These are phyloP conservation scores for Camelus bactrianus DNA, from an alignment of 2,113 vertebrate genomes.

Conservation along the genomic window DNA sequence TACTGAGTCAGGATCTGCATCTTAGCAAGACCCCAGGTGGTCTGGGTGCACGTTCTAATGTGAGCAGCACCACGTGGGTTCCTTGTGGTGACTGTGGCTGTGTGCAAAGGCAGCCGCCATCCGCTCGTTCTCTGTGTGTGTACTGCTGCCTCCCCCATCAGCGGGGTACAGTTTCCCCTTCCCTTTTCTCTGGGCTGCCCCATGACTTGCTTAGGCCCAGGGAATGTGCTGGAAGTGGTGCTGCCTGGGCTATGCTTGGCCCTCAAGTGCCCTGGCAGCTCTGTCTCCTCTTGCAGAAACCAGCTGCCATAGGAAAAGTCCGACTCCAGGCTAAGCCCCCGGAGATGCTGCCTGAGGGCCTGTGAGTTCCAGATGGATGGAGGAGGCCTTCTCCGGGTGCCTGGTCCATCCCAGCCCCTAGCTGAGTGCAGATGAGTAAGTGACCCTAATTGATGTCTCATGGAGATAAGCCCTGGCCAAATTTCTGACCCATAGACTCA, in stretches of 20 bases:
- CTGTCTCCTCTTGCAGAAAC: not conserved
- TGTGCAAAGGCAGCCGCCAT: not conserved
- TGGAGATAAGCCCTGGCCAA: not conserved
- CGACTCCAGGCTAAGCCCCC: no score
- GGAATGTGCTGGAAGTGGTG: not conserved
- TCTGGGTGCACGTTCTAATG: no score
- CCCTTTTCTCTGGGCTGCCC: not conserved
- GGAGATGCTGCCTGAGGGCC: not conserved
- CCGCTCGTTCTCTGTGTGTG: not conserved
- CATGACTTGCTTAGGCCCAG: not conserved
- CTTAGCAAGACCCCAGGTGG: not conserved
- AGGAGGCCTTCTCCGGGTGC: not conserved
- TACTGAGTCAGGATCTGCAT: not conserved
- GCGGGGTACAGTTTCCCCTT: no score
- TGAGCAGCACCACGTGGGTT: not conserved
- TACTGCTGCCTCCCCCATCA: fast-evolving
- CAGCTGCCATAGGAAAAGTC: not conserved
- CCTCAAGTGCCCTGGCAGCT: not conserved
- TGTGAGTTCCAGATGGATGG: not conserved
- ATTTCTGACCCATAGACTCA: not conserved
- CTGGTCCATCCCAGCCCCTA: not conserved
- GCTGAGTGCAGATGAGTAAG: not conserved
- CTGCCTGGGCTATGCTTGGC: not conserved
- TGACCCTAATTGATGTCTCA: not conserved
- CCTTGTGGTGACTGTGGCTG: not conserved